Base-by-base conservation (phyloP, 2,888 invertebrate genomes). In the Zygogramma bicolorata region DNA sequence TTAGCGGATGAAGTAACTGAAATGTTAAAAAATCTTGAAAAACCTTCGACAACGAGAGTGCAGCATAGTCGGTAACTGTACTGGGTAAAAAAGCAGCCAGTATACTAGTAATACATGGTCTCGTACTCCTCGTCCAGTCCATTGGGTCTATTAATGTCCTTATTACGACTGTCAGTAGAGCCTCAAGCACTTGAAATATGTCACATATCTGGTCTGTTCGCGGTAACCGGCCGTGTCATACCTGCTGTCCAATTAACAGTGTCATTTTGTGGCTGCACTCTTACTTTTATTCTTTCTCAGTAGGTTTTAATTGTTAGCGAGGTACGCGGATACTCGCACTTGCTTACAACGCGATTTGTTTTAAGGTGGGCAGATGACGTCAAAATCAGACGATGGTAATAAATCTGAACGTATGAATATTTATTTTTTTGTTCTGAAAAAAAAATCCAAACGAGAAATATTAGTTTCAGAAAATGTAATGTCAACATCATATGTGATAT, bases 191-290 rank as follows among this genome's bases (percentile, higher is more conserved):
- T 82, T 84, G 81, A 85, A 83, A 84, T 84, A 84, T 84, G 85
- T 84, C 84, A 84, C 83, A 84, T 84, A 84, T 84, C 81, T 82
- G 80, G 82, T 80, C 80, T 77, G 81, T 83, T 81, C 78, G 81
- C 81, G 81, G 83, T 84, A 83, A 84, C 82, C 83, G 79, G 80
- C 81, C 79, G 84, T 84, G 83, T 84, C 82, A 83, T 84, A 84
- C 83, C 80, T 77, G 78, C 81, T 78, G 81, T 78, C 83, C 84
- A 84, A 84, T 84, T 84, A 84, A 83, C 80, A 77, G 80, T 77
- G 77, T 79, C 81, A 80, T 82, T 81, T 79, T 72, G 78, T 75
- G 79, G 77, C 74, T 73, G 74, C 77, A 81, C 79, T 80, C 73
- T 82, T 80, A 77, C 80, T 81, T 81, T 80, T 81, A 66, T 78